phyloP scores from a whole-genome alignment of 1,140 invertebrate species.

The Stegodyphus mimosarum region DNA sequence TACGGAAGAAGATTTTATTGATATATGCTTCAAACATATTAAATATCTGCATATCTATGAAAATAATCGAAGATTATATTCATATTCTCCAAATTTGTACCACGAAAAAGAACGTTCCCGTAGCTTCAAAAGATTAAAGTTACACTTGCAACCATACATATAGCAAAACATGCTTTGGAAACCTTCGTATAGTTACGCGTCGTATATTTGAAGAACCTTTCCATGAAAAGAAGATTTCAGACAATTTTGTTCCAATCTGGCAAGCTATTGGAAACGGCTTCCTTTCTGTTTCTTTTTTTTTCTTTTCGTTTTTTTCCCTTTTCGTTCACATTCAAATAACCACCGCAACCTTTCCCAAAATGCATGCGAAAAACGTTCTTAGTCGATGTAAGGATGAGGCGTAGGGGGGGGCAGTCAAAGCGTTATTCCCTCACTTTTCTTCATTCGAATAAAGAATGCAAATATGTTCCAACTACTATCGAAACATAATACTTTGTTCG shows the following conservation, averaged over 20 bases:
- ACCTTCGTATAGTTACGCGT: no score
- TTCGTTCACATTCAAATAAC: slow-evolving; percentile 55
- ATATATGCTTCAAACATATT: no score
- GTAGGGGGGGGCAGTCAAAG: not conserved
- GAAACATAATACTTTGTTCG: slow-evolving; percentile 29
- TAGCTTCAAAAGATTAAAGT: no score
- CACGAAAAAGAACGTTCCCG: no score
- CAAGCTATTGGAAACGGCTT: slow-evolving; percentile 17
- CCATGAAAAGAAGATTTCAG: slow-evolving; percentile 18
- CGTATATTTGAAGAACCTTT: slow-evolving; percentile 17
- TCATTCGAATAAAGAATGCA: not conserved
- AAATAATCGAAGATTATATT: no score
- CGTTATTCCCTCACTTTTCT: not conserved
- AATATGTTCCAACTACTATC: slow-evolving; percentile 19
- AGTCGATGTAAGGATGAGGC: not conserved
- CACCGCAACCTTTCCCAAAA: not conserved
- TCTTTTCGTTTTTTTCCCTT: no score
- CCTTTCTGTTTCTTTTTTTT: not conserved
- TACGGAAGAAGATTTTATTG: no score
- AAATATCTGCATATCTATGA: no score
- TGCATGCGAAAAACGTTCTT: not conserved
- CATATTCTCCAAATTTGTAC: no score
- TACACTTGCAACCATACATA: no score
- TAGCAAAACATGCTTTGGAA: no score
- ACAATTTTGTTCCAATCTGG: slow-evolving; percentile 43